These are phyloP conservation scores for Mamestra configurata DNA, from an alignment of 1,140 invertebrate species.

Conservation along the genomic window DNA sequence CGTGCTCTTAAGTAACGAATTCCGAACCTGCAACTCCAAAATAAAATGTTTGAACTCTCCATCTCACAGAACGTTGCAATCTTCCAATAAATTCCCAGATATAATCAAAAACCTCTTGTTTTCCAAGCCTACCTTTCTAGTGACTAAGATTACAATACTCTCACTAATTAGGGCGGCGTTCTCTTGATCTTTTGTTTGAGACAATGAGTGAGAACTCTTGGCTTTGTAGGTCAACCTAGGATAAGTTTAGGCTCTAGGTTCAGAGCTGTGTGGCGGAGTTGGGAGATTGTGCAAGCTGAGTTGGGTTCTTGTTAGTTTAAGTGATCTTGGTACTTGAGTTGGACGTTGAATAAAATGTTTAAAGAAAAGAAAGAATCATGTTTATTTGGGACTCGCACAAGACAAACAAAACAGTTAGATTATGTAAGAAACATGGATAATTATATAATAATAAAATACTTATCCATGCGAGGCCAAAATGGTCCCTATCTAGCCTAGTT, in stretches of 20 bases:
- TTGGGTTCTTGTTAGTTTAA: neutral
- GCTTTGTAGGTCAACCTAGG: slow-evolving; percentile 14
- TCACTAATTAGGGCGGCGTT: neutral
- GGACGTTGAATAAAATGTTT: too few species aligned
- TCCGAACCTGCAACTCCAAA: too few species aligned
- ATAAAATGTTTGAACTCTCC: too few species aligned
- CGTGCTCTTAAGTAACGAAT: too few species aligned
- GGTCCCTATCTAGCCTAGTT: too few species aligned
- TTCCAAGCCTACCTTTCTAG: neutral
- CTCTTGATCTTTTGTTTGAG: slow-evolving; percentile 8
- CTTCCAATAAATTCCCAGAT: neutral
- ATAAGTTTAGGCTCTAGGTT: slow-evolving; percentile 1
- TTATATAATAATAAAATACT: too few species aligned
- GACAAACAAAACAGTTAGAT: too few species aligned
- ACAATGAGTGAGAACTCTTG: neutral
- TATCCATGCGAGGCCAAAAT: too few species aligned
- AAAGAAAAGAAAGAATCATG: too few species aligned
- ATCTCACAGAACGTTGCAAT: neutral
- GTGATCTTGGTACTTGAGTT: too few species aligned
- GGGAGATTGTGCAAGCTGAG: neutral
- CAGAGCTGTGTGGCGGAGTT: neutral
- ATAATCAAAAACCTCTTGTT: neutral
- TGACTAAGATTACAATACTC: slow-evolving; percentile 4
- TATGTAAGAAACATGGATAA: too few species aligned
- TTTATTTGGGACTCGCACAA: too few species aligned